Base-by-base conservation (phyloP, 2,113 vertebrate genomes). In the Thermophis baileyi region DNA sequence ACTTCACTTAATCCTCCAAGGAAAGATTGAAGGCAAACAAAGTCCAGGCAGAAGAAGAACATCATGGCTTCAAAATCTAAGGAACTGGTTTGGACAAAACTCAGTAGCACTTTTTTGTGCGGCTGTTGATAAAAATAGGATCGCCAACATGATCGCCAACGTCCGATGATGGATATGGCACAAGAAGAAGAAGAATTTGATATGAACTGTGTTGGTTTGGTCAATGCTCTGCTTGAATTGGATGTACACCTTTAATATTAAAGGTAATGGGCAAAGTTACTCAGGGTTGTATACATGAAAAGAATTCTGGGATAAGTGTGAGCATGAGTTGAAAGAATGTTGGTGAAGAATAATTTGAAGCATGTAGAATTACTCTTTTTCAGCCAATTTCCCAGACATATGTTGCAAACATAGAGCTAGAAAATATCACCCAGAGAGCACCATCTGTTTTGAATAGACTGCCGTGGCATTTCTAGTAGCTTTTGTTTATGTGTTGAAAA, bases 321-420 rank as follows among this genome's bases (percentile, higher is more conserved):
- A 25, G 20, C 46, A 27, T 9, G 6, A 25, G 11, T 25, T 46
- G 47, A 87, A 60, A 63, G 51, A 88, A 60, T 27, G 25, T 51
- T 30, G 54, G 27, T 93, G 88, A 85, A 46, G 90, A 94, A 54
- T 90, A 94, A 96, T 51, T 51, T 93, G 69, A 44, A 0, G 0
- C 4, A 91, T 93, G 35, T 81, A 90, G 51, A 88, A 81, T 54
- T 93, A 3, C 89, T 85, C 2, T 50, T 0, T 30, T 63, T 3
- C 35, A 0, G 25, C 81, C 44, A 92, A 95, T 69, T n/a, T 22
- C 3, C 81, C 94, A 1, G 88, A 85, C 91, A 91, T 81, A 90
- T 46, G 49, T 88, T 50, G 50, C 27, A 1, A 87, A 94, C 88
- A 6, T 90, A 90, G 22, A 93, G 18, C 16, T 27, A 90, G 25